Percentiles rank a stretch among this genome's conserved stretches.
Evolutionary conservation across 2,113 vertebrate species (phyloP).

Genomic region (Thermophis baileyi): DNA sequence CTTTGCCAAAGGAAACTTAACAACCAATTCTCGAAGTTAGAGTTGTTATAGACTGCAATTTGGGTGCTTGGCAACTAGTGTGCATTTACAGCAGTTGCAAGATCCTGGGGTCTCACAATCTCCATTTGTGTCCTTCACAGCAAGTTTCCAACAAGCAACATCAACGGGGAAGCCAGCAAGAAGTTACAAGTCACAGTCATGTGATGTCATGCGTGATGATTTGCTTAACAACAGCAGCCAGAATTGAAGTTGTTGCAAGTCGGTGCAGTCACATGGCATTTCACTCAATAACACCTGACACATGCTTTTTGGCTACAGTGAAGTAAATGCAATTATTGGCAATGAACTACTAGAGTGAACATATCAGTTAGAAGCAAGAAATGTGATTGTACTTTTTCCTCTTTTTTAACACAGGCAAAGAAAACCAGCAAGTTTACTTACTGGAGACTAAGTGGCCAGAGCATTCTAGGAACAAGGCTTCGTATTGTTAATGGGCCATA

Average conservation of each 20-base stretch:
- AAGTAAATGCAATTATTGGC: too few relatives aligned
- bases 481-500: too few relatives aligned
- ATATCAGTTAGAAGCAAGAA: too few relatives aligned
- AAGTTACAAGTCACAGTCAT: not conserved
- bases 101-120: too few relatives aligned
- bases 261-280: not conserved
- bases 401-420: too few relatives aligned
- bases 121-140: not conserved
- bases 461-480: too few relatives aligned
- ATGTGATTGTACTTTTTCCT: too few relatives aligned
- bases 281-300: not conserved
- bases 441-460: too few relatives aligned
- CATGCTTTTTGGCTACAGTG: too few relatives aligned
- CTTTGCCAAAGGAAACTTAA: not conserved
- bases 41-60: not conserved
- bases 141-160: not conserved
- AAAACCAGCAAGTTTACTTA: too few relatives aligned
- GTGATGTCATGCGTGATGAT: not conserved
- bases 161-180: not conserved
- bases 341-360: too few relatives aligned
- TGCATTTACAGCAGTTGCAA: not conserved
- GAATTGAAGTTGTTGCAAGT: not conserved
- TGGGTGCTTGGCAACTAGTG: not conserved
- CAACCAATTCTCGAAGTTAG: not conserved
- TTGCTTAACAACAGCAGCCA: not conserved